Percentiles rank a stretch among this genome's conserved stretches.
These are phyloP conservation scores for Fragum fragum DNA, from an alignment of 2,888 invertebrate species.

Conservation along the genomic window DNA sequence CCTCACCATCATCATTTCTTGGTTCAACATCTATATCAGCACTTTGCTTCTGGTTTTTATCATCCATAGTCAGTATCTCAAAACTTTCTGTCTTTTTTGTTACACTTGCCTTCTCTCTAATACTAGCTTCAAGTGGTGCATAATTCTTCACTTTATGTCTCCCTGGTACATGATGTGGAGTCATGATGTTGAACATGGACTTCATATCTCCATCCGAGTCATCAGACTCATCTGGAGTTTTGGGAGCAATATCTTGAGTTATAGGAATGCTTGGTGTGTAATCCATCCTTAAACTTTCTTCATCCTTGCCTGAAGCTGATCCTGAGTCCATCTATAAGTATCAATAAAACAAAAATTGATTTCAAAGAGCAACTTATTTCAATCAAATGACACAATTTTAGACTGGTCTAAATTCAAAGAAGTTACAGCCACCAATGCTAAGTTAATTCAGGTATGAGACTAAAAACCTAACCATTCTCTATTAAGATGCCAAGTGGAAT, in stretches of 20 bases:
- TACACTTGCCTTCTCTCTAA: neutral
- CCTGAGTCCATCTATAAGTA: neutral
- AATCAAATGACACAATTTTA: too few species aligned
- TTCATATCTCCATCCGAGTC: neutral
- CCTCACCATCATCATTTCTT: neutral
- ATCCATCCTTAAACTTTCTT: neutral
- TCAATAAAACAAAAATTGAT: too few species aligned
- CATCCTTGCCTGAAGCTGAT: neutral
- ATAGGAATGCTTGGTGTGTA: neutral
- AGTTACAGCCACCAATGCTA: too few species aligned
- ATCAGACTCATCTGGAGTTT: neutral
- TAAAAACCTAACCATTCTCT: too few species aligned
- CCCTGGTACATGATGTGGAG: slow-evolving; percentile 14
- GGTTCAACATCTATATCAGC: neutral
- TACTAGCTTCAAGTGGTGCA: neutral
- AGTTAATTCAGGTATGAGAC: too few species aligned
- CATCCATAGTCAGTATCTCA: neutral
- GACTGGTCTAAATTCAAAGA: too few species aligned
- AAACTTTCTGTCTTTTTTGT: neutral
- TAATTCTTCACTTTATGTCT: neutral
- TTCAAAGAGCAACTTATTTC: too few species aligned
- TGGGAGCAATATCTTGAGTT: neutral
- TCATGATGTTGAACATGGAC: slow-evolving; percentile 7
- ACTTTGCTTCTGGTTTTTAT: neutral
- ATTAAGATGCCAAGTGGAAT: too few species aligned